These are phyloP conservation scores for Melozone crissalis DNA, from an alignment of 2,113 vertebrate genomes.

Conservation along the genomic window DNA sequence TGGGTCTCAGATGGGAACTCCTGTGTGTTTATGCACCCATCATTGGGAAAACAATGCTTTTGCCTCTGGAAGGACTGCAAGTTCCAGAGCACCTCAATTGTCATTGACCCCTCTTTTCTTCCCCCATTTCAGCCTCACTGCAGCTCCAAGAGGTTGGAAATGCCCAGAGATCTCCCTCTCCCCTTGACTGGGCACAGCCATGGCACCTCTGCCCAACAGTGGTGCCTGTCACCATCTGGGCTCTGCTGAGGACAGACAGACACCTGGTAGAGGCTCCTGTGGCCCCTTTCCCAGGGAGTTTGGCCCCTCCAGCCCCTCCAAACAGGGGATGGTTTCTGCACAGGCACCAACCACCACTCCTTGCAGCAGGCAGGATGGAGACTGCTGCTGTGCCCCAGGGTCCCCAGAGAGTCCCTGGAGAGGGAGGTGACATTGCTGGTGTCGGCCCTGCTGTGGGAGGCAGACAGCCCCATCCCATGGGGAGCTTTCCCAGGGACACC, in stretches of 20 bases:
- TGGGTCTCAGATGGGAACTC: background rate
- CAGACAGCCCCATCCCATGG: background rate
- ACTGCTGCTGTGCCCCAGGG: background rate
- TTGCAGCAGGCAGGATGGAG: background rate
- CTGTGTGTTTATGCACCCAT: background rate
- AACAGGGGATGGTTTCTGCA: background rate
- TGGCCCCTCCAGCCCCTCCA: background rate
- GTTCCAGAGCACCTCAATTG: background rate
- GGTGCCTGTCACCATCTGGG: background rate
- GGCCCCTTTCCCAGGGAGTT: background rate
- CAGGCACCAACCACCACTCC: background rate
- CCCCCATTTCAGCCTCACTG: background rate
- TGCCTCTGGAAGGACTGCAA: background rate
- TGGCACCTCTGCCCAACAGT: background rate
- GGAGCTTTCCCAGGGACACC: background rate
- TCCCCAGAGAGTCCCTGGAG: background rate
- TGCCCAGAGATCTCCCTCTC: background rate
- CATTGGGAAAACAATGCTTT: background rate
- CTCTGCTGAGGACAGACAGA: background rate
- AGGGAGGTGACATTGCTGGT: background rate
- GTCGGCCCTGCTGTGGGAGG: background rate
- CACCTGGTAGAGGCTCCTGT: background rate
- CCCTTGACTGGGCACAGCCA: background rate
- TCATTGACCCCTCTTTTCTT: accelerated
- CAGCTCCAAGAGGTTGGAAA: background rate